Evolutionary conservation across 92 coral and sea anemone genomes (phyloP), one percentile per base, ranked within the genome.

Genomic region (Actinostola sp.): DNA sequence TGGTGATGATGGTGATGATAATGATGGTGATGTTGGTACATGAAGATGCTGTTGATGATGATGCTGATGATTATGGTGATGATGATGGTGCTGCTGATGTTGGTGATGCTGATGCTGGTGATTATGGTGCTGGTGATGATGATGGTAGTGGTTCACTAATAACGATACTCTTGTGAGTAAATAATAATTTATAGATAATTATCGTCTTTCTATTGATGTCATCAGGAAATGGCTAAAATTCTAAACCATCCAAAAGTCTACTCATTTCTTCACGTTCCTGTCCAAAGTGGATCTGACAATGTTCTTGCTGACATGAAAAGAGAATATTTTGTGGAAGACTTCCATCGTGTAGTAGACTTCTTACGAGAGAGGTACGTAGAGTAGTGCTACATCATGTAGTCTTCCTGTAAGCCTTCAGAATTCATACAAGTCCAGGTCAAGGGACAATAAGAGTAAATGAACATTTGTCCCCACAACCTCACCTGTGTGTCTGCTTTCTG

Each of bases 291-390:
- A 2, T 94, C 98, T 20, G 92, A 88, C 69, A 85, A 82, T 32
- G 98, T 94, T 49, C 82, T 94, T 30, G 94, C 84, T 0, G 97
- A 94, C 79, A 94, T 94, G 98, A 94, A 94, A 66, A 81, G 98
- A 70, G 98, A 94, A 42, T 94, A 94, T 70, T 81, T 80, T 30
- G 79, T 81, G 25, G 87, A 86, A 25, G 98, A 94, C 69, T 94
- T 94, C 63, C 75, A 67, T 66, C 95, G 82, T 63, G 97, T 94
- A 32, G 98, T 94, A 28, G 92, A 88, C 79, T 94, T 85, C 67
- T 87, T 94, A 15, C 83, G 71, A 51, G 94, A 91, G 44, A 91
- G 89, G 98, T 94, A 67, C 25, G 54, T 21, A 28, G 28, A 27
- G 2, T 8, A 26, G 20, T 19, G 9, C 1, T 30, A 19, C 23